A percentile compares a stretch with the other conserved stretches of the same genome.
phyloP scores from a whole-genome alignment of 92 coral and sea anemone genomes.

The Phymanthus crucifer region DNA sequence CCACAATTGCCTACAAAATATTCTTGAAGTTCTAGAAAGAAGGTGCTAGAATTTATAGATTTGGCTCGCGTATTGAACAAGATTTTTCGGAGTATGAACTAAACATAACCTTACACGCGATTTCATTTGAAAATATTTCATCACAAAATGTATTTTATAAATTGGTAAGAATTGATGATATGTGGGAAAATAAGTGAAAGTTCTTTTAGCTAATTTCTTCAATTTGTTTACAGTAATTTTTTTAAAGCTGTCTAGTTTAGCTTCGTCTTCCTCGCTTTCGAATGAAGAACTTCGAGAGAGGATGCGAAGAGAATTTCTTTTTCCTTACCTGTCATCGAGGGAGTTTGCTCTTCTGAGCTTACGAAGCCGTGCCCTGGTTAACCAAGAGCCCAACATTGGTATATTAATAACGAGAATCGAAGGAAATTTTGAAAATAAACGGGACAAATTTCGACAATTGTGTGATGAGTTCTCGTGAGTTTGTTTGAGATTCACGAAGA shows the following conservation, averaged over 20 bases:
- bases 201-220: not conserved
- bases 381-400: conserved; percentile 38
- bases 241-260: not conserved
- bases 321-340: conserved; percentile 45
- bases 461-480: not conserved
- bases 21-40: too few species aligned
- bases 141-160: too few species aligned
- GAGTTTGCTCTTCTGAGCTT: conserved; percentile 11
- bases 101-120: too few species aligned
- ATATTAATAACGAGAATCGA: not conserved
- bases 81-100: too few species aligned
- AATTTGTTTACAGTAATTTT: not conserved
- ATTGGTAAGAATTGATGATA: not conserved
- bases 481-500: not conserved
- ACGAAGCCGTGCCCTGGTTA: conserved; percentile 5
- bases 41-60: too few species aligned
- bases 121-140: too few species aligned
- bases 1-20: too few species aligned
- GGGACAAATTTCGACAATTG: not conserved
- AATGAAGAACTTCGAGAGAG: not conserved
- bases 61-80: too few species aligned
- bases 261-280: not conserved
- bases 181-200: not conserved
- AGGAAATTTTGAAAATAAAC: not conserved
- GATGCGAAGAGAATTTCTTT: not conserved